A percentile compares a stretch with the other conserved stretches of the same genome.
Evolutionary conservation across 2,113 vertebrate genomes (phyloP).

Genomic region (Poicephalus gulielmi): DNA sequence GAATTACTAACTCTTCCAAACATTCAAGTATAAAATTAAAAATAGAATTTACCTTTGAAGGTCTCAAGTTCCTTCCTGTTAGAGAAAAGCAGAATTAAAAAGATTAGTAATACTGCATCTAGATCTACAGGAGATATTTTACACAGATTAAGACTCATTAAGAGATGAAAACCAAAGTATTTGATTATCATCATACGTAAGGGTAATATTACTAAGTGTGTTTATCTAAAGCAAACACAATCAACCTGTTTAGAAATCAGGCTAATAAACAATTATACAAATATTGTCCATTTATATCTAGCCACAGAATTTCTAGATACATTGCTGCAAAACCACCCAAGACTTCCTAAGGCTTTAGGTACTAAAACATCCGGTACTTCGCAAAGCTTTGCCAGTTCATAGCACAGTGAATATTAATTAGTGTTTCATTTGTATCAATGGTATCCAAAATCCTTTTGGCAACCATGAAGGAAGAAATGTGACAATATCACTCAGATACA

Average conservation of each 20-base stretch:
- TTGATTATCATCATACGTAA: background rate
- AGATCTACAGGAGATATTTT: background rate
- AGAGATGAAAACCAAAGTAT: background rate
- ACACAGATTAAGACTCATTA: background rate
- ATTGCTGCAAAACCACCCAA: background rate
- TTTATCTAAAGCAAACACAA: background rate
- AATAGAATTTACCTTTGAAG: slow-evolving; percentile 86
- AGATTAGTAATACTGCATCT: background rate
- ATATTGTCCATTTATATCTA: background rate
- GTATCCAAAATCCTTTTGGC: background rate
- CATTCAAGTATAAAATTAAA: slow-evolving; percentile 2
- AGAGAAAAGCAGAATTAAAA: slow-evolving; percentile 36
- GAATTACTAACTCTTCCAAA: background rate
- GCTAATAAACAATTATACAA: background rate
- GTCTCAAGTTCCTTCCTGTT: slow-evolving; percentile 89
- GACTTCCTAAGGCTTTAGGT: background rate
- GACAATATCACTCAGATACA: background rate
- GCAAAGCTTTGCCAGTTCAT: background rate
- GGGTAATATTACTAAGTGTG: background rate
- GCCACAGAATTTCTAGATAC: background rate
- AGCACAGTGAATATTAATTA: background rate
- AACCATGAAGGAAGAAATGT: background rate
- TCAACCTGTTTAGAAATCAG: background rate
- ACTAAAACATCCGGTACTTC: background rate
- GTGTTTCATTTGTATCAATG: background rate